A percentile compares a stretch with the other conserved stretches of the same genome.
Conservation (phyloP, 2,888 invertebrate genomes). For the Microchrysa polita region DNA sequence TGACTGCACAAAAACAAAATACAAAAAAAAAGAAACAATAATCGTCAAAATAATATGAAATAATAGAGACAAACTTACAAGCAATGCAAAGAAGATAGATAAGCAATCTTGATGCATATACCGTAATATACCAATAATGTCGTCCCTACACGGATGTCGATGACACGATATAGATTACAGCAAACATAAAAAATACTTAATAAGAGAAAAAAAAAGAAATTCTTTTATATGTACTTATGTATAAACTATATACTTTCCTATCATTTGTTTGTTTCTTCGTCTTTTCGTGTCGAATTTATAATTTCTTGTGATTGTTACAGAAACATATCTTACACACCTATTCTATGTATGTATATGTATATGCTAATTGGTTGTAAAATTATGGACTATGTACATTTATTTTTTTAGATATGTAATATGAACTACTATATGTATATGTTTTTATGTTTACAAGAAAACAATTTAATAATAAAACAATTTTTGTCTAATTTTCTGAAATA, state of each 20-base stretch:
- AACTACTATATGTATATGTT: too few relatives aligned
- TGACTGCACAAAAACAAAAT: constrained; percentile 16
- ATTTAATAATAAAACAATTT: constrained; percentile 26
- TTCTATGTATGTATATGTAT: too few relatives aligned
- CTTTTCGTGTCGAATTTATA: not conserved
- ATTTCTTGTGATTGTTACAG: constrained; percentile 29
- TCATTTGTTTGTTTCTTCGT: too few relatives aligned
- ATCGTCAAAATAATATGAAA: not conserved
- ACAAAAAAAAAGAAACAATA: constrained; percentile 8
- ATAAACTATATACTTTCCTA: not conserved
- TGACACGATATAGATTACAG: not conserved
- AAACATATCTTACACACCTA: constrained; percentile 38
- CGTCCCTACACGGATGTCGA: not conserved
- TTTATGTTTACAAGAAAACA: constrained; percentile 11
- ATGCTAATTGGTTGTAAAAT: too few relatives aligned
- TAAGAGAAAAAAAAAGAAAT: not conserved
- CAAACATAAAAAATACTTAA: constrained; percentile 3
- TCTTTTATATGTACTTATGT: constrained; percentile 13
- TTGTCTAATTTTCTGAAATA: constrained; percentile 27
- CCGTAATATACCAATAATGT: not conserved
- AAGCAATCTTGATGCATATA: constrained; percentile 32
- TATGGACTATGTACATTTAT: constrained; percentile 33
- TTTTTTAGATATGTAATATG: constrained; percentile 13
- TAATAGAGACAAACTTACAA: constrained; percentile 24
- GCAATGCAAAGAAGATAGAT: constrained; percentile 32